Base-by-base conservation (phyloP, 2,113 vertebrate genomes). In the Tretioscincus oriximinensis region DNA sequence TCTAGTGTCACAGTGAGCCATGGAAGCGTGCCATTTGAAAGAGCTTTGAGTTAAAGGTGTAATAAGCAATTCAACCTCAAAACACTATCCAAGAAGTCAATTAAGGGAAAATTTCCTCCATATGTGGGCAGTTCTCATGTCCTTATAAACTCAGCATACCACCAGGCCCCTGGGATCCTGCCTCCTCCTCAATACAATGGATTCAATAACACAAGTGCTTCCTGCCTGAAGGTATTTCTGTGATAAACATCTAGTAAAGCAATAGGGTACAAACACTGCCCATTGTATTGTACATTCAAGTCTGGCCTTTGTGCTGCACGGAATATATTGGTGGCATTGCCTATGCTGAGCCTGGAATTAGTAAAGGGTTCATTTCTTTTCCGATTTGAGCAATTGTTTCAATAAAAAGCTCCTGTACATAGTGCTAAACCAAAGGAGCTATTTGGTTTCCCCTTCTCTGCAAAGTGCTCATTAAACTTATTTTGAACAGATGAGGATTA, bases 391-490 rank as follows among this genome's bases (percentile, higher is more conserved):
- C 86, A 87, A 92, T 77, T 69, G 78, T 67, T 78, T 76, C 80
- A 87, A 77, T 86, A 87, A 89, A 70, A 85, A 69, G 69, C 83
- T 78, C 35, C 0, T 0, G 60, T 73, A 78, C 73, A 60, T 35
- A 26, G 63, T 63, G 84, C 84, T 89, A 88, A 87, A 90, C 87
- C 84, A 87, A 85, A 84, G 87, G 45, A 91, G 83, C 77, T 84
- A 88, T 0, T 66, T 66, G 1, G 74, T 79, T 90, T 76, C 78
- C 47, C 87, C 82, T 83, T 76, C 78, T 51, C 87, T 83, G 80
- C 11, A 28, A 92, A 92, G 69, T 69, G 79, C 87, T 90, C 84
- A 88, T 85, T 90, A 87, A 90, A 85, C 73, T 82, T 85, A 69
- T 60, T 89, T 89, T 60, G 80, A 75, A 70, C 76, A 29, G 79